Conservation (phyloP, 2,797 vertebrate species). For the Malacoraja senta region DNA sequence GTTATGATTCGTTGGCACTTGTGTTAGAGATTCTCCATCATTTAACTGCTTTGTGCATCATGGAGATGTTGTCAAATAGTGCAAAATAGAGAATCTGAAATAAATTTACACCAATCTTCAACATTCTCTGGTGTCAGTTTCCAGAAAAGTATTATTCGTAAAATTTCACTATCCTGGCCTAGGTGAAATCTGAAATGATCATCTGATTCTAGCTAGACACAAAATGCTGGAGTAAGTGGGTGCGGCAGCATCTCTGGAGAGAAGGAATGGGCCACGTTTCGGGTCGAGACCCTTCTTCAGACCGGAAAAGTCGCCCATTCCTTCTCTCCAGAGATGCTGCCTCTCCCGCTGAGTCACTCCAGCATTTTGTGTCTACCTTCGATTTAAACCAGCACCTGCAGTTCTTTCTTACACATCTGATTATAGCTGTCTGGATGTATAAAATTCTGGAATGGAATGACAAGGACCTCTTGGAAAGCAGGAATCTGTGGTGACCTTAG, state of each 20-base stretch:
- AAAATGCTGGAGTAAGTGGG: too few species aligned
- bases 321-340: too few species aligned
- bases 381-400: too few species aligned
- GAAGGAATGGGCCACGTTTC: too few species aligned
- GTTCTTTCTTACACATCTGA: too few species aligned
- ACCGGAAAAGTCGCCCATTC: too few species aligned
- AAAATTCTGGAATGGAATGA: neutral
- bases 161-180: neutral
- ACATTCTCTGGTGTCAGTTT: neutral
- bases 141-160: neutral
- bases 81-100: neutral
- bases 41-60: neutral
- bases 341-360: too few species aligned
- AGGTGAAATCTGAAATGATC: neutral
- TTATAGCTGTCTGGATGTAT: neutral
- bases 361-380: too few species aligned
- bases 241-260: too few species aligned
- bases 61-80: neutral
- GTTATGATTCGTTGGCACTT: neutral
- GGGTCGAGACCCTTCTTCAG: too few species aligned
- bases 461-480: neutral
- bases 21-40: neutral
- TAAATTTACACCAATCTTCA: neutral
- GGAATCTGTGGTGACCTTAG: neutral
- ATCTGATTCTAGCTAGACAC: too few species aligned